phyloP scores from a whole-genome alignment of 2,113 vertebrate species.

The Dolichallabes microphthalmus region DNA sequence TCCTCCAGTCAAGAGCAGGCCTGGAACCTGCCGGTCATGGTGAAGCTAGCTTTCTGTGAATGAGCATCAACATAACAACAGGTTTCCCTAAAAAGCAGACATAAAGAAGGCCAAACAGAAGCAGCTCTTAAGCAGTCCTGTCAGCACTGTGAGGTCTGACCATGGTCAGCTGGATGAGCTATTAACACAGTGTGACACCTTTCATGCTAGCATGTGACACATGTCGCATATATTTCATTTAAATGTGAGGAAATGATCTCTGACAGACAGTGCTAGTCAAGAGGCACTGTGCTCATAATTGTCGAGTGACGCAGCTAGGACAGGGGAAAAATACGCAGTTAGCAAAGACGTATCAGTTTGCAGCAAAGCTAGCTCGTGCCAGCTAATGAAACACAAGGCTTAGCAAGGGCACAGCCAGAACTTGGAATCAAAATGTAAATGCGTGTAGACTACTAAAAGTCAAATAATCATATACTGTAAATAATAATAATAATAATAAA shows the following conservation, averaged over 20 bases:
- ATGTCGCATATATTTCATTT: slow-evolving; percentile 54
- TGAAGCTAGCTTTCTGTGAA: slow-evolving; percentile 28
- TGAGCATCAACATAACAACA: slow-evolving; percentile 45
- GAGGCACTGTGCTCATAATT: slow-evolving; percentile 12
- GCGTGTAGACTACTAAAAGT: neutral
- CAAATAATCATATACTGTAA: neutral
- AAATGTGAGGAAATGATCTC: slow-evolving; percentile 62
- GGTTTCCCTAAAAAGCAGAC: slow-evolving; percentile 22
- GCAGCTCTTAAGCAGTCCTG: slow-evolving; percentile 16
- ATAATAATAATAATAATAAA: neutral
- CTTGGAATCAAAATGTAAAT: neutral
- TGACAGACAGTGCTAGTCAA: slow-evolving; percentile 56
- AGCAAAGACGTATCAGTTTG: slow-evolving; percentile 21
- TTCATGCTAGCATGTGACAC: slow-evolving; percentile 62
- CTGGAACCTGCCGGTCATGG: slow-evolving; percentile 22
- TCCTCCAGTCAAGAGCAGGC: slow-evolving; percentile 24
- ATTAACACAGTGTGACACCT: slow-evolving; percentile 59
- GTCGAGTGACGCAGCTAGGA: slow-evolving; percentile 31
- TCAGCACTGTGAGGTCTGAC: slow-evolving; percentile 26
- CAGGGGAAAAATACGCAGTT: slow-evolving; percentile 55
- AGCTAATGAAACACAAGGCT: slow-evolving; percentile 61
- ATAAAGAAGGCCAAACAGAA: slow-evolving; percentile 12
- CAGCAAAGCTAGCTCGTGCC: slow-evolving; percentile 63
- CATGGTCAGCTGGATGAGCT: slow-evolving; percentile 64
- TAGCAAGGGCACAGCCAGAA: slow-evolving; percentile 52